Base-by-base conservation (phyloP, 2,797 vertebrate species). In the Todus mexicanus region DNA sequence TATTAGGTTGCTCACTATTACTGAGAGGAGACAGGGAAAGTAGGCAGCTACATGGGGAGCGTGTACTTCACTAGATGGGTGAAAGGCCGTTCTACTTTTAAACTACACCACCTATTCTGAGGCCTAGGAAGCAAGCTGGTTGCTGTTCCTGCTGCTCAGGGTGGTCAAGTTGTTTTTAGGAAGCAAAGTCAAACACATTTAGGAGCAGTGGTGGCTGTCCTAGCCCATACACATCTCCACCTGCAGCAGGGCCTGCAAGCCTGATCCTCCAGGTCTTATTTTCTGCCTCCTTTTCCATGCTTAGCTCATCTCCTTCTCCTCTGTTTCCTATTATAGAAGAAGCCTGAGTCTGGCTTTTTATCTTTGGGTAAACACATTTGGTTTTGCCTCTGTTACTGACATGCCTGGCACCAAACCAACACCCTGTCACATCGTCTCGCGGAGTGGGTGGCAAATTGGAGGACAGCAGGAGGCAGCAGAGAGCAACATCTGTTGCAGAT, bases 1-100 rank as follows among this genome's bases (percentile, higher is more conserved):
- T 64, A 35, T 65, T 10, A 20, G 15, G 10, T 8, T 54, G 22
- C 27, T 68, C 15, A 17, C 10, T 50, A 1, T 66, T 29, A 38
- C 63, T 42, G 42, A 15, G 26, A 87, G 23, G 25, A 17, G 29
- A 2, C 16, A 81, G 65, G 10, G 11, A 48, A 94, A n/a, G 17
- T 12, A 69, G 56, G 17, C 35, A 54, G 17, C n/a, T 64, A 45
- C 6, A 12, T 17, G 6, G 17, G 50, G 11, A 50, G 13, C 2
- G 3, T 27, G 22, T 57, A 20, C n/a, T 21, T 53, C 3, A 1
- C 15, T 0, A 0, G 15, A 5, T 25, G 10, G 15, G 21, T 12
- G n/a, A 59, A 76, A 69, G 25, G 18, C 23, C 38, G 15, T 0
- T 0, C 8, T 38, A 12, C 35, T 38, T 84, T 48, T 56, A 71